phyloP scores from a whole-genome alignment of 2,888 invertebrate species.

The Listrodromus nycthemerus region DNA sequence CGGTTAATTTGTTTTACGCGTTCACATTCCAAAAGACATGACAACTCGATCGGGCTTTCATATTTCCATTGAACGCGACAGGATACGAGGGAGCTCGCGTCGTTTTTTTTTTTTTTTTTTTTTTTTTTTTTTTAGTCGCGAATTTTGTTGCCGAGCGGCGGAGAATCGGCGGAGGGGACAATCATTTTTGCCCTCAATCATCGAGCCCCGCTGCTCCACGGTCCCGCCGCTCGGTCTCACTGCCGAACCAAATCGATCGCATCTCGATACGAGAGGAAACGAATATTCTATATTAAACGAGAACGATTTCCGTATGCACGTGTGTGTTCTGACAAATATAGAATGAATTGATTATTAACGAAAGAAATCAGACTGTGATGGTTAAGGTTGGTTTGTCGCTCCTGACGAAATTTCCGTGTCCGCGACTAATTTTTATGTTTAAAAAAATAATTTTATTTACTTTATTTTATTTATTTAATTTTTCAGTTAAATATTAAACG shows the following conservation, averaged over 20 bases:
- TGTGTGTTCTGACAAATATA: neutral
- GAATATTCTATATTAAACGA: constrained; percentile 13
- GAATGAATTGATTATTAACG: constrained; percentile 7
- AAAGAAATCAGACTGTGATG: too few relatives aligned
- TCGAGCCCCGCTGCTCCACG: constrained; percentile 36
- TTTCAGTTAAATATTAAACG: neutral
- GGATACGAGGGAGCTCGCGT: too few relatives aligned
- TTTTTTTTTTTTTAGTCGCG: neutral
- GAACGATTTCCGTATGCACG: neutral
- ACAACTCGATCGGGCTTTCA: constrained; percentile 38
- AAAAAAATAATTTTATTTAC: too few relatives aligned
- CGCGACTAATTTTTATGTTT: too few relatives aligned
- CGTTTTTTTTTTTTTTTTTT: constrained; percentile 2
- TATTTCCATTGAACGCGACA: constrained; percentile 13
- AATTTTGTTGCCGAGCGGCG: constrained; percentile 58
- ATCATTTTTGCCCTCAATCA: constrained; percentile 66
- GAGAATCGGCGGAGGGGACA: constrained; percentile 59
- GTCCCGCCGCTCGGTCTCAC: constrained; percentile 11
- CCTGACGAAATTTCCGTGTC: too few relatives aligned
- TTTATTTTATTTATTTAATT: too few relatives aligned
- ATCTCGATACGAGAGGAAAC: constrained; percentile 30
- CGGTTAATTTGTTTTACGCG: constrained; percentile 17
- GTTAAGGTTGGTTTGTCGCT: too few relatives aligned
- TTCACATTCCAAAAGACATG: constrained; percentile 6
- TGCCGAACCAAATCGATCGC: constrained; percentile 52